These are phyloP conservation scores for Poecile atricapillus DNA, from an alignment of 2,113 vertebrate genomes.

Conservation along the genomic window DNA sequence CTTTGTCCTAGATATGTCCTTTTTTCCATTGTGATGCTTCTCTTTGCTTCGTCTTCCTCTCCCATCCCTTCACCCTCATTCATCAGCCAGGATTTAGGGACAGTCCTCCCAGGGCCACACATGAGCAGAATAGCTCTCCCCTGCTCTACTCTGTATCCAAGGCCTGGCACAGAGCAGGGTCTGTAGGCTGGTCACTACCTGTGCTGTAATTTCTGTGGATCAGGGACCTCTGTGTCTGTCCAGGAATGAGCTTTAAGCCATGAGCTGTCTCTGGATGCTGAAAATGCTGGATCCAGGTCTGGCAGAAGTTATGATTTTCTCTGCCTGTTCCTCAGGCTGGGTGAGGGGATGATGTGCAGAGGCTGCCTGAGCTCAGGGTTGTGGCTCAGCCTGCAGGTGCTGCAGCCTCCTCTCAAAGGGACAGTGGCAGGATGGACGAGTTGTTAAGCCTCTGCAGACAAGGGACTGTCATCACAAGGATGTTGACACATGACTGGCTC, in stretches of 20 bases:
- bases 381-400: background rate
- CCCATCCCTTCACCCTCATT: background rate
- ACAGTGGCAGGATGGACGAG: background rate
- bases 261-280: background rate
- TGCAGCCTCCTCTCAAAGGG: background rate
- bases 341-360: background rate
- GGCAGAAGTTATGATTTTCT: background rate
- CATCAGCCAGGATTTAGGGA: background rate
- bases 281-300: background rate
- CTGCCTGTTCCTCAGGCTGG: background rate
- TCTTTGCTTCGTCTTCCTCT: background rate
- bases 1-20: background rate
- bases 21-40: background rate
- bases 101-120: background rate
- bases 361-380: accelerated
- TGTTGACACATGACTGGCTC: background rate
- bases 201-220: background rate
- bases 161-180: background rate
- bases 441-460: background rate
- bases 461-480: background rate
- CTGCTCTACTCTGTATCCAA: background rate
- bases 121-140: background rate
- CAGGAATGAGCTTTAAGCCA: background rate
- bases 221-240: background rate
- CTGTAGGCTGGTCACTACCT: background rate